Evolutionary conservation across 2,888 invertebrate genomes (phyloP).

Genomic region (Boloria euphrosyne): DNA sequence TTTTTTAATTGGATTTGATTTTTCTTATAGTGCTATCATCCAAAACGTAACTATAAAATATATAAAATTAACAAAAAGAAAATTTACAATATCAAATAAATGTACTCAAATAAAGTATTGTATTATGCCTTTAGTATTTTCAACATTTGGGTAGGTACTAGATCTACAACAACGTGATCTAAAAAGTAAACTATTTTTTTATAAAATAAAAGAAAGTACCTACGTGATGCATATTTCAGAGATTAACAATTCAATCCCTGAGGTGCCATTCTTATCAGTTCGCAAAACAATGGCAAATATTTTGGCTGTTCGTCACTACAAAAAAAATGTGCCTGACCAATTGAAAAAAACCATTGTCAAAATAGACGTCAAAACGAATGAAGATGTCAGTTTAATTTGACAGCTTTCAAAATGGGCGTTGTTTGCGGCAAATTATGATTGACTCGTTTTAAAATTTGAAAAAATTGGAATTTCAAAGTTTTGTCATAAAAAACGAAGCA

Average conservation of each 20-base stretch:
- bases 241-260: slow-evolving; percentile 29
- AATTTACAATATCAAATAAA: too few relatives aligned
- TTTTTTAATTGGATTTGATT: too few relatives aligned
- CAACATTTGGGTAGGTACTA: too few relatives aligned
- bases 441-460: slow-evolving; percentile 49
- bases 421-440: slow-evolving; percentile 64
- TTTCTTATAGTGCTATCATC: too few relatives aligned
- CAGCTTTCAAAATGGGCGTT: slow-evolving; percentile 72
- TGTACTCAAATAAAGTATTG: too few relatives aligned
- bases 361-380: slow-evolving; percentile 51
- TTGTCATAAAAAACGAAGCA: background rate
- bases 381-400: slow-evolving; percentile 73
- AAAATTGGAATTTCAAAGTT: slow-evolving; percentile 45
- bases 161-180: background rate
- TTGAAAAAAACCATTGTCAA: slow-evolving; percentile 42
- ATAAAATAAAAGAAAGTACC: slow-evolving; percentile 14
- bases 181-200: slow-evolving; percentile 11
- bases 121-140: too few relatives aligned
- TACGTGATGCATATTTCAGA: slow-evolving; percentile 11
- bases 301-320: slow-evolving; percentile 42
- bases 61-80: too few relatives aligned
- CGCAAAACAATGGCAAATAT: slow-evolving; percentile 38
- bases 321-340: slow-evolving; percentile 34
- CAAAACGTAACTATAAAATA: too few relatives aligned
- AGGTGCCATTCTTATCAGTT: slow-evolving; percentile 37